Percentiles rank a stretch among this genome's conserved stretches.
Conservation (phyloP, 2,797 vertebrate genomes). For the Lutjanus argentimaculatus region DNA sequence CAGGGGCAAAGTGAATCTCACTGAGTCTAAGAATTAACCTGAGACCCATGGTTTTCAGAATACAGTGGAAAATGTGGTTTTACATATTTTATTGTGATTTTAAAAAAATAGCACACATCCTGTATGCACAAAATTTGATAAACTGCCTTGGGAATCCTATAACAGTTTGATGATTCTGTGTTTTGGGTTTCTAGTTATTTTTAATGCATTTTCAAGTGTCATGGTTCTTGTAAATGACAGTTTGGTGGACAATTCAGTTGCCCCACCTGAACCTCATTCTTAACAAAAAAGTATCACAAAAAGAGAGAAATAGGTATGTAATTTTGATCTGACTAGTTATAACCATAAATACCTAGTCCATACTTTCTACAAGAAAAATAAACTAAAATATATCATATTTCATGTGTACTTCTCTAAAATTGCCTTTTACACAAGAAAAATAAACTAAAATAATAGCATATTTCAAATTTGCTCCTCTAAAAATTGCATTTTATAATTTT, state of each 20-base stretch:
- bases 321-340: neutral
- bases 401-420: neutral
- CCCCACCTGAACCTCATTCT: neutral
- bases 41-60: neutral
- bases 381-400: neutral
- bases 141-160: slow-evolving; percentile 11
- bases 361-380: neutral
- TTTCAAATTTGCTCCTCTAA: neutral
- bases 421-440: neutral
- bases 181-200: neutral
- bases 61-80: neutral
- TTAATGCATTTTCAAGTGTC: slow-evolving; percentile 8
- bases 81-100: neutral
- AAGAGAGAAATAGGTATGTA: neutral
- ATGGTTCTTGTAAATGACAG: slow-evolving; percentile 1
- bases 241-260: neutral
- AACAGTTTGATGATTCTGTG: slow-evolving; percentile 15
- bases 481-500: neutral
- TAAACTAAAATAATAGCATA: neutral
- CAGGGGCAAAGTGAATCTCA: slow-evolving; percentile 2
- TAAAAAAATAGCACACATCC: neutral
- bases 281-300: neutral
- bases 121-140: slow-evolving; percentile 8
- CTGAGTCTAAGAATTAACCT: slow-evolving; percentile 3
- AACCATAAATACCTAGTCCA: neutral